These are phyloP conservation scores for Tetropium fuscum DNA, from an alignment of 2,888 invertebrate genomes.

Conservation along the genomic window DNA sequence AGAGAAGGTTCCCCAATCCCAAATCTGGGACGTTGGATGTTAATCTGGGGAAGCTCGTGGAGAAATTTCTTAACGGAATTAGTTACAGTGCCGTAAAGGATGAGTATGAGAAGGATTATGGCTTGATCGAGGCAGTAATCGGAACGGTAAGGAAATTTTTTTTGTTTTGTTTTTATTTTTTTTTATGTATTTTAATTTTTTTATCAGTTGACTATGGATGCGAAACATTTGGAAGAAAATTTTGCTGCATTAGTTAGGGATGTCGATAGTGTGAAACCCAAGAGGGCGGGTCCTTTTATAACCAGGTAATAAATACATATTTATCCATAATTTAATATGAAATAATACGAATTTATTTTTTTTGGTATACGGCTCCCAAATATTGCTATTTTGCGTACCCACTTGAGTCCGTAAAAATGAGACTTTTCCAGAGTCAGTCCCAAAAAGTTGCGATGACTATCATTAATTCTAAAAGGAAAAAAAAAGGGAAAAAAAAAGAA, in stretches of 20 bases:
- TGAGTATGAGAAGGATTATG: slow-evolving; percentile 79
- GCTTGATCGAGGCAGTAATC: slow-evolving; percentile 73
- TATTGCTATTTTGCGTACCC: no score
- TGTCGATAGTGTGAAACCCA: slow-evolving; percentile 75
- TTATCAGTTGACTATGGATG: slow-evolving; percentile 82
- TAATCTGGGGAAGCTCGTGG: slow-evolving; percentile 73
- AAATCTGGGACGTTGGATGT: slow-evolving; percentile 75
- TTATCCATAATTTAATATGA: not conserved
- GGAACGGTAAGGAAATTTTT: slow-evolving; percentile 73
- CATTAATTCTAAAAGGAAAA: no score
- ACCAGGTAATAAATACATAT: slow-evolving; percentile 67
- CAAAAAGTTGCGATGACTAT: no score
- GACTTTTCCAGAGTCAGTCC: no score
- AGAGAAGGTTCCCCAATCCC: slow-evolving; percentile 79
- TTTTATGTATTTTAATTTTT: slow-evolving; percentile 46
- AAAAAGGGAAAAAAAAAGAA: no score
- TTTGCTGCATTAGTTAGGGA: slow-evolving; percentile 75
- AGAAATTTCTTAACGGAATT: slow-evolving; percentile 77
- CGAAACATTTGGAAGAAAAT: slow-evolving; percentile 78
- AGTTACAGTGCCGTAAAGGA: slow-evolving; percentile 77
- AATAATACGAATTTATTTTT: no score
- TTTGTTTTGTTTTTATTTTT: not conserved
- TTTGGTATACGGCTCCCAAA: not conserved
- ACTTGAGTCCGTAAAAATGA: no score
- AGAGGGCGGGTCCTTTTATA: slow-evolving; percentile 77